Percentiles rank a stretch among this genome's conserved stretches.
These are phyloP conservation scores for Schizothorax lantsangensis DNA, from an alignment of 2,797 vertebrate genomes.

Conservation along the genomic window DNA sequence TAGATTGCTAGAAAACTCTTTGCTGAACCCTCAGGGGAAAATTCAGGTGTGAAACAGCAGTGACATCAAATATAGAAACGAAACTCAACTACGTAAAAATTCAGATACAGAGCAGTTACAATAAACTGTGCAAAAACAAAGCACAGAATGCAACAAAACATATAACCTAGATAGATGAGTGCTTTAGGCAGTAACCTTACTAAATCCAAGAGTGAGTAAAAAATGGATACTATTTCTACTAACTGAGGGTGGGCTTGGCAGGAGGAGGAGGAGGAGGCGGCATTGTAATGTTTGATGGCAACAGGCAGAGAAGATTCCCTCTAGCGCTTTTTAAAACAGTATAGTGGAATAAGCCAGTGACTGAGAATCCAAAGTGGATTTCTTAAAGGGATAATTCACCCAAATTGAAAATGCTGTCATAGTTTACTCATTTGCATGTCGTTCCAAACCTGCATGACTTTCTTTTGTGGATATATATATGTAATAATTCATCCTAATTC, in stretches of 20 bases:
- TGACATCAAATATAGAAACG: neutral
- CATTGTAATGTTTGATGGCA: constrained; percentile 33
- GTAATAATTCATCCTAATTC: too few species aligned
- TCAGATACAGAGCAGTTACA: neutral
- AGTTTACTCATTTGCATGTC: neutral
- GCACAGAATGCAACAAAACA: constrained; percentile 3
- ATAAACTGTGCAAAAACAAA: neutral
- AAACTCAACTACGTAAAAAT: neutral
- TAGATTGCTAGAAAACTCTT: neutral
- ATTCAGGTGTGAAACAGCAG: neutral
- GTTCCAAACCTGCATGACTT: neutral
- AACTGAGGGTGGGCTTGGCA: constrained; percentile 17
- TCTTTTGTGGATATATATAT: too few species aligned
- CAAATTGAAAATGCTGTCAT: neutral
- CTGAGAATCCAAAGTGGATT: neutral
- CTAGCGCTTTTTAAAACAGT: constrained; percentile 14
- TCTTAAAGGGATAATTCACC: neutral
- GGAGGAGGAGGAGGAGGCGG: neutral
- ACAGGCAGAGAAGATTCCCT: constrained; percentile 29
- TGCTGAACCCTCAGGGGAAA: constrained; percentile 1
- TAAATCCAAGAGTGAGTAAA: constrained; percentile 8
- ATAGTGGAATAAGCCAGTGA: constrained; percentile 12
- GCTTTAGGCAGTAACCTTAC: neutral
- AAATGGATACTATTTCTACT: constrained; percentile 16
- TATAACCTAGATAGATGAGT: constrained; percentile 9